phyloP scores from a whole-genome alignment of 2,888 invertebrate species.

The Sinohyriopsis cumingii region DNA sequence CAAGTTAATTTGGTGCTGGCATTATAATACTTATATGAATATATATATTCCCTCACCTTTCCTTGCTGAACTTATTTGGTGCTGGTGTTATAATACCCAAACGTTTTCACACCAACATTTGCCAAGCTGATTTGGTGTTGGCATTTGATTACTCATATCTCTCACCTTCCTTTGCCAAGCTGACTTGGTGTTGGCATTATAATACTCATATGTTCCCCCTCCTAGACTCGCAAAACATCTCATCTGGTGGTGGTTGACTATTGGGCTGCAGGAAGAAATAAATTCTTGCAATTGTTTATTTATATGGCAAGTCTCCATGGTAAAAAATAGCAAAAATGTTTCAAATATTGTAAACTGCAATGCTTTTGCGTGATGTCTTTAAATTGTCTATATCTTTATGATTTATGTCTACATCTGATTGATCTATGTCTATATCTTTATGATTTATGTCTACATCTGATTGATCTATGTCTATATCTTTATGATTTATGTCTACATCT shows the following conservation, averaged over 20 bases:
- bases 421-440: too few species aligned
- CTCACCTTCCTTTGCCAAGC: conserved; percentile 63
- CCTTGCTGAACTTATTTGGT: conserved; percentile 66
- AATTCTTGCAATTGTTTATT: not conserved
- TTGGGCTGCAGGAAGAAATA: conserved; percentile 30
- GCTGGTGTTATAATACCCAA: conserved; percentile 55
- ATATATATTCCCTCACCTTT: conserved; percentile 41
- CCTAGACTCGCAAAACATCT: conserved; percentile 57
- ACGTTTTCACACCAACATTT: conserved; percentile 22
- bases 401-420: too few species aligned
- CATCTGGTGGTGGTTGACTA: conserved; percentile 56
- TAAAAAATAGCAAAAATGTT: not conserved
- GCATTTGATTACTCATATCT: conserved; percentile 51
- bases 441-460: too few species aligned
- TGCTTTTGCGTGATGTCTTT: not conserved
- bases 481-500: too few species aligned
- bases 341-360: not conserved
- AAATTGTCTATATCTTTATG: too few species aligned
- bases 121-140: conserved; percentile 66
- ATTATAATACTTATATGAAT: conserved; percentile 55
- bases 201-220: conserved; percentile 62
- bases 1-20: conserved; percentile 64
- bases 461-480: too few species aligned
- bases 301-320: too few species aligned
- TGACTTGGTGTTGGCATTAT: conserved; percentile 62